A percentile compares a stretch with the other conserved stretches of the same genome.
These are phyloP conservation scores for Chymomyza fuscimana DNA, from an alignment of 2,888 invertebrate genomes.

Conservation along the genomic window DNA sequence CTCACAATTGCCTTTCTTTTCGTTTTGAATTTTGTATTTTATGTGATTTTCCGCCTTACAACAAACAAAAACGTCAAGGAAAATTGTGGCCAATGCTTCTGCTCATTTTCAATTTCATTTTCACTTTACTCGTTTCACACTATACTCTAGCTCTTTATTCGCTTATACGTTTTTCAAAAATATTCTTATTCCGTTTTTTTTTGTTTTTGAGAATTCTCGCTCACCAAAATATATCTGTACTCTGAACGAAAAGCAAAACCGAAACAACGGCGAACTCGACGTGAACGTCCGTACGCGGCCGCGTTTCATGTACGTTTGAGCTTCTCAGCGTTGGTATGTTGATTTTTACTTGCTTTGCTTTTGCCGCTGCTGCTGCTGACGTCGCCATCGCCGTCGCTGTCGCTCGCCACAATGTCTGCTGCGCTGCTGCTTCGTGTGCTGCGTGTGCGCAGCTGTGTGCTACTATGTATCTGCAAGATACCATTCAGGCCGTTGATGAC, in stretches of 20 bases:
- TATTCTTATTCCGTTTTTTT: constrained; percentile 7
- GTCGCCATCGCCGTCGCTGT: constrained; percentile 29
- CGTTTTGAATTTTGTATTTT: constrained; percentile 27
- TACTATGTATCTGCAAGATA: constrained; percentile 27
- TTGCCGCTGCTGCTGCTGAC: constrained; percentile 35
- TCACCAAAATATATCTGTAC: background rate
- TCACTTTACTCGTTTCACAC: constrained; percentile 59
- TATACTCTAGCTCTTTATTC: constrained; percentile 23
- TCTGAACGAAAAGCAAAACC: background rate
- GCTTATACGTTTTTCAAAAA: constrained; percentile 1
- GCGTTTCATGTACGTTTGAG: constrained; percentile 75
- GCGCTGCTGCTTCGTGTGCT: constrained; percentile 28
- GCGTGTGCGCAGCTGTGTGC: constrained; percentile 56
- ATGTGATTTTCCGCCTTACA: constrained; percentile 56
- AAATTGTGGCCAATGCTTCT: constrained; percentile 59
- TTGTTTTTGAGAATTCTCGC: constrained; percentile 17
- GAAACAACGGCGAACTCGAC: constrained; percentile 12
- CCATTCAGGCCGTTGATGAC: constrained; percentile 43
- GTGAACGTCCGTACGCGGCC: constrained; percentile 69
- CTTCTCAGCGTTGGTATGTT: constrained; percentile 54
- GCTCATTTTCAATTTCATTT: constrained; percentile 56
- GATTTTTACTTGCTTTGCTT: constrained; percentile 62
- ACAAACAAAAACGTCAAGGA: constrained; percentile 59
- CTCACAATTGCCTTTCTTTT: constrained; percentile 67
- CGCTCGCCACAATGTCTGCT: constrained; percentile 14